Percentiles rank a stretch among this genome's conserved stretches.
phyloP scores from a whole-genome alignment of 2,888 invertebrate species.

The Drosophila meridiana region DNA sequence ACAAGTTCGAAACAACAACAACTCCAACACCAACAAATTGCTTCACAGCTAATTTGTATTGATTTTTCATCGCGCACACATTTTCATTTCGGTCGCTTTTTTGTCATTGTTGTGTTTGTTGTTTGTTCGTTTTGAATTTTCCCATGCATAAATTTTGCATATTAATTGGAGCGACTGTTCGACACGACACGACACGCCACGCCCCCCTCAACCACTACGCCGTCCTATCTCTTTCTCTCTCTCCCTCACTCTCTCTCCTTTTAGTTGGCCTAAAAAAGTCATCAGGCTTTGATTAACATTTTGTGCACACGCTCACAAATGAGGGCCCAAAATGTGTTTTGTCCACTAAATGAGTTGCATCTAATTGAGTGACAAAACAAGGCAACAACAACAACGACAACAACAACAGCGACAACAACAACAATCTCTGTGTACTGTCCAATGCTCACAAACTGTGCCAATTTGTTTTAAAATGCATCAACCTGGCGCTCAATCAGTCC shows the following conservation, averaged over 20 bases:
- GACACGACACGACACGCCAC: neutral
- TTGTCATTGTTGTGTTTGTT: conserved; percentile 40
- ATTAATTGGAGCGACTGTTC: conserved; percentile 73
- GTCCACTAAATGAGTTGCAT: conserved; percentile 71
- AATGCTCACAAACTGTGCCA: conserved; percentile 75
- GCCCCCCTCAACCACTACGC: neutral
- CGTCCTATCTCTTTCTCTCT: too few species aligned
- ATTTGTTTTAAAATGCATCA: conserved; percentile 80
- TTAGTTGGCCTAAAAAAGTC: conserved; percentile 74
- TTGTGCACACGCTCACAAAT: conserved; percentile 65
- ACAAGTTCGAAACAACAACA: conserved; percentile 2
- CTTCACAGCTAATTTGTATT: conserved; percentile 68
- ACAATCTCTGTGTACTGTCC: conserved; percentile 8
- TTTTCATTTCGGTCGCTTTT: conserved; percentile 36
- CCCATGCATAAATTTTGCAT: conserved; percentile 80
- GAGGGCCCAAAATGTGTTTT: conserved; percentile 48
- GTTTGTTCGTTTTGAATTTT: conserved; percentile 72
- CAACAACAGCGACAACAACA: conserved; percentile 29
- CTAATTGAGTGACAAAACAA: conserved; percentile 79
- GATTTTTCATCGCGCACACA: conserved; percentile 56
- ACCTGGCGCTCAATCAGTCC: conserved; percentile 66
- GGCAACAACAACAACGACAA: conserved; percentile 21
- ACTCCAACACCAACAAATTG: conserved; percentile 14
- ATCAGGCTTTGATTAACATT: conserved; percentile 79
- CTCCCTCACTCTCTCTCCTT: conserved; percentile 21